A percentile compares a stretch with the other conserved stretches of the same genome.
These are phyloP conservation scores for Tenthredo scrophulariae DNA, from an alignment of 2,888 invertebrate species.

Conservation along the genomic window DNA sequence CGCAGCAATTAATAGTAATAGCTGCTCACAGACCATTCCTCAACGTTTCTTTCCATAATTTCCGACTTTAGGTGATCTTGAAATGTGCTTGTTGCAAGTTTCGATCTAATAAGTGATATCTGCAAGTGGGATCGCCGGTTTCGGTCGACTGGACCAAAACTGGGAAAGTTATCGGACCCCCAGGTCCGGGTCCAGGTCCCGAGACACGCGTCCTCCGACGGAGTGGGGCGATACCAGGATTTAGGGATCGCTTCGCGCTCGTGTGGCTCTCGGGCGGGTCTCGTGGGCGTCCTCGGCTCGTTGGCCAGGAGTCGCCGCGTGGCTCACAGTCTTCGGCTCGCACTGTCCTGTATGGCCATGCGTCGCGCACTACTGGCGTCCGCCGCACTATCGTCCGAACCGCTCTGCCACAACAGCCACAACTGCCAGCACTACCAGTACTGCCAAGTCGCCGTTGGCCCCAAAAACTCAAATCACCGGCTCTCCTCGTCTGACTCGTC, in stretches of 20 bases:
- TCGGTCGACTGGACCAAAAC: not conserved
- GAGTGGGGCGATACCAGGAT: conserved; percentile 68
- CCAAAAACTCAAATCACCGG: conserved; percentile 43
- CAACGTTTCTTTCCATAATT: not conserved
- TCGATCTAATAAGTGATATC: not conserved
- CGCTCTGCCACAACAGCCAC: conserved; percentile 29
- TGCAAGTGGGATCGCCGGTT: not conserved
- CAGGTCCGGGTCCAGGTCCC: conserved; percentile 10
- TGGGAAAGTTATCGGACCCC: conserved; percentile 40
- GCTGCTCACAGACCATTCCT: not conserved
- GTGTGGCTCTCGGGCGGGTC: conserved; percentile 56
- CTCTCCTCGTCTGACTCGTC: conserved; percentile 36
- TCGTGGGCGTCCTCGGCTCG: conserved; percentile 50
- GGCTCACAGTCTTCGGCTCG: conserved; percentile 65
- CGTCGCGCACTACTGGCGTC: conserved; percentile 62
- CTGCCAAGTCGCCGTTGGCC: conserved; percentile 29
- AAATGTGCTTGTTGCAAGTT: not conserved
- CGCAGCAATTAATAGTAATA: not conserved
- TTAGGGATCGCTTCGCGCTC: conserved; percentile 65
- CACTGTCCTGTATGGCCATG: conserved; percentile 70
- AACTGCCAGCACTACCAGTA: not conserved
- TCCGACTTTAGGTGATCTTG: not conserved
- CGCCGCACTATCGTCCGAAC: conserved; percentile 44
- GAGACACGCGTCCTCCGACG: conserved; percentile 53
- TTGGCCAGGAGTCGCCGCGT: conserved; percentile 57